These are phyloP conservation scores for Triplophysa yarkandensis DNA, from an alignment of 2,797 vertebrate genomes.

Conservation along the genomic window DNA sequence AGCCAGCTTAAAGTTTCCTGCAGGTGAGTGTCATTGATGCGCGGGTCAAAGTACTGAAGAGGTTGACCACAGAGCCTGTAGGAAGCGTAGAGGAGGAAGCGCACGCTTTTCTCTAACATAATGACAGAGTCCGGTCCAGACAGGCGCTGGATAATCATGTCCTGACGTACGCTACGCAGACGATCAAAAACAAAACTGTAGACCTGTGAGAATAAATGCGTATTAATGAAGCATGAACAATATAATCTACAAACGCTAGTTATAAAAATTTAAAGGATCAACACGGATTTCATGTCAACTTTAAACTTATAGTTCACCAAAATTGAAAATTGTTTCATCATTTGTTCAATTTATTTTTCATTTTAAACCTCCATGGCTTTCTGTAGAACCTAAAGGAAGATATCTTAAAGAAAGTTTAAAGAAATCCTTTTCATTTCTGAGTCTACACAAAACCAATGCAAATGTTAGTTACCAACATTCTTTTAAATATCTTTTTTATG, in stretches of 20 bases:
- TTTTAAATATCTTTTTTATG: too few relatives aligned
- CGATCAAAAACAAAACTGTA: constrained; percentile 86
- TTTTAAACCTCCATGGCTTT: too few relatives aligned
- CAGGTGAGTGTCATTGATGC: constrained; percentile 82
- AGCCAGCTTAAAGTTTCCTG: constrained; percentile 87
- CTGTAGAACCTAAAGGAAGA: too few relatives aligned
- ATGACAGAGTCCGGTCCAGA: constrained; percentile 66
- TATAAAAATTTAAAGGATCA: neutral
- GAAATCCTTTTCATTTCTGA: too few relatives aligned
- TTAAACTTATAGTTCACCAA: too few relatives aligned
- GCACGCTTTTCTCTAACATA: constrained; percentile 78
- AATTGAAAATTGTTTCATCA: too few relatives aligned
- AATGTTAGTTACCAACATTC: too few relatives aligned
- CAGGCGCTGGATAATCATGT: constrained; percentile 82
- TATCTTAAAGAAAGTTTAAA: too few relatives aligned
- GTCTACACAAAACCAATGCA: too few relatives aligned
- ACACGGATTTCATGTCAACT: neutral
- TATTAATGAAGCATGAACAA: neutral
- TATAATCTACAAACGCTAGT: too few relatives aligned
- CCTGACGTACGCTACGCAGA: constrained; percentile 84
- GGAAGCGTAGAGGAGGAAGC: constrained; percentile 81
- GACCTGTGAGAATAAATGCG: constrained; percentile 64
- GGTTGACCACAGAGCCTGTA: constrained; percentile 72
- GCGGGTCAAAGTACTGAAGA: constrained; percentile 70
- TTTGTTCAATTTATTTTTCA: too few relatives aligned